A percentile compares a stretch with the other conserved stretches of the same genome.
Conservation (phyloP, 2,888 invertebrate genomes). For the Campoplex capitator region DNA sequence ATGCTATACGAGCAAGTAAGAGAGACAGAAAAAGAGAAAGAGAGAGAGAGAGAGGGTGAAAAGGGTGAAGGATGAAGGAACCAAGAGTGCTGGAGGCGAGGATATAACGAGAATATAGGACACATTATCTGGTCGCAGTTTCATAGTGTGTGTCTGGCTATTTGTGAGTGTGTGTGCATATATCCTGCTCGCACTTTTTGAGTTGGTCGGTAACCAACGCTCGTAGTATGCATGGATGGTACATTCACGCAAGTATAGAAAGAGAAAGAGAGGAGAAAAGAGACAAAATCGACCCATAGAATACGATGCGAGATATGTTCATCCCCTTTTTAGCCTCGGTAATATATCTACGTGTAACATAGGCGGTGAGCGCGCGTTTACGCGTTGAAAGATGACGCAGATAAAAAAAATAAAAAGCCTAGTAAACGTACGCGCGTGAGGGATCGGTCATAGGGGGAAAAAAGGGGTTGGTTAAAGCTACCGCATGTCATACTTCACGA, state of each 20-base stretch:
- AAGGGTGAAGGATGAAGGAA: conserved; percentile 32
- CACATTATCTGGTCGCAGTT: conserved; percentile 58
- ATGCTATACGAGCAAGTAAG: conserved; percentile 1
- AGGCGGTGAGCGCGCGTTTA: conserved; percentile 36
- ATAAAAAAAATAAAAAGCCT: conserved; percentile 51
- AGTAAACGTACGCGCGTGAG: conserved; percentile 28
- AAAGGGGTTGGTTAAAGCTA: conserved; percentile 23
- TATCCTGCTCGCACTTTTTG: conserved; percentile 39
- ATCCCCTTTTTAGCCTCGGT: conserved; percentile 47
- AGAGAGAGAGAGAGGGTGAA: background rate
- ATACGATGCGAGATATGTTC: conserved; percentile 53
- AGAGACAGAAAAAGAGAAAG: background rate
- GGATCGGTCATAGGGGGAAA: conserved; percentile 15
- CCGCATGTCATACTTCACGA: conserved; percentile 23
- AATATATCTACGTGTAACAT: conserved; percentile 39
- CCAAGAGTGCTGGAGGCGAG: conserved; percentile 36
- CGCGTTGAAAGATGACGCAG: conserved; percentile 55
- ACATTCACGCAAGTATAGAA: background rate
- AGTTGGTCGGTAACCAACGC: background rate
- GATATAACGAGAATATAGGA: conserved; percentile 63
- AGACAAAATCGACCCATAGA: conserved; percentile 31
- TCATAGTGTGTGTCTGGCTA: conserved; percentile 11
- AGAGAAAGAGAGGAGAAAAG: background rate
- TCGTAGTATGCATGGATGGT: conserved; percentile 18
- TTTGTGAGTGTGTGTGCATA: background rate